A percentile compares a stretch with the other conserved stretches of the same genome.
Evolutionary conservation across 2,888 invertebrate genomes (phyloP).

Genomic region (Nasonia oneida): DNA sequence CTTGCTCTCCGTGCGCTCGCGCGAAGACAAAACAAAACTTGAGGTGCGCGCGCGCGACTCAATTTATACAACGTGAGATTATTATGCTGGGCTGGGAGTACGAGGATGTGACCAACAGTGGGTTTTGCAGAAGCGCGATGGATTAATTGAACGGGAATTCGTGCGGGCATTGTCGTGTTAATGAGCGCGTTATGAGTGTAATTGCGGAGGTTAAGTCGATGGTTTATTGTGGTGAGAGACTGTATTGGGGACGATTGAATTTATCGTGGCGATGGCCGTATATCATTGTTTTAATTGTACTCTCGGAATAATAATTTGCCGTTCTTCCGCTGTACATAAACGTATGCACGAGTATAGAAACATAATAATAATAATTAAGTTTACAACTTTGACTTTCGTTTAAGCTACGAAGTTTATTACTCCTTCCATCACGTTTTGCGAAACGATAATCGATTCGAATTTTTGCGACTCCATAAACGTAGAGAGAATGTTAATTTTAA

Average conservation of each 20-base stretch:
- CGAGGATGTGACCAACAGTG: background rate
- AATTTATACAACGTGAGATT: background rate
- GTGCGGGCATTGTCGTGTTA: conserved; percentile 3
- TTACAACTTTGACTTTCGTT: background rate
- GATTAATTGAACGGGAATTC: conserved; percentile 17
- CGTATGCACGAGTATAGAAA: background rate
- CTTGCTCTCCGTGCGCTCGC: background rate
- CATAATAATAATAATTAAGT: background rate
- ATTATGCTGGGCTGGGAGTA: background rate
- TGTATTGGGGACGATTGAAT: background rate
- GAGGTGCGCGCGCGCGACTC: background rate
- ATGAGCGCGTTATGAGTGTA: conserved; percentile 7
- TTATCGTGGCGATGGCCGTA: background rate
- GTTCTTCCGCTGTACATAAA: background rate
- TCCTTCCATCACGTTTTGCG: background rate
- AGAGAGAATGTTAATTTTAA: background rate
- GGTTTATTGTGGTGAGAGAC: background rate
- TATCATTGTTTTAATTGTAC: background rate
- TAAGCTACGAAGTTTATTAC: background rate
- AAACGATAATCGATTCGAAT: background rate
- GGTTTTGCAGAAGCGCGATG: background rate
- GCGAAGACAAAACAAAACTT: conserved; percentile 32
- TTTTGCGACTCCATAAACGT: background rate
- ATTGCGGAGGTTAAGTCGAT: conserved; percentile 6
- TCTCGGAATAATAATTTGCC: background rate